Percentiles rank a stretch among this genome's conserved stretches.
phyloP scores from a whole-genome alignment of 2,888 invertebrate genomes.

The Mythimna lalbum region DNA sequence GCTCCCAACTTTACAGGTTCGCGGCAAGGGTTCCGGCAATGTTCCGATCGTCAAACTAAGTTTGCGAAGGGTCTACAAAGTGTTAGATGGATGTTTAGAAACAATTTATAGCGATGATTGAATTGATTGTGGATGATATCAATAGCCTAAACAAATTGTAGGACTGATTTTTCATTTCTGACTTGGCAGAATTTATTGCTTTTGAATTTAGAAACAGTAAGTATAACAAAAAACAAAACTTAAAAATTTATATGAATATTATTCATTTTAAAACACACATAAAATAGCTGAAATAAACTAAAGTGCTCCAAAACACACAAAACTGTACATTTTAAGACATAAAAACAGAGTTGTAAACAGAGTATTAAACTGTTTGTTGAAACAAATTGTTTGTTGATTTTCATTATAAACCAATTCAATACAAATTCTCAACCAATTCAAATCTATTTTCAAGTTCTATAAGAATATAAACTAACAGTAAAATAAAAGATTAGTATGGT shows the following conservation, averaged over 20 bases:
- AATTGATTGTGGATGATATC: constrained; percentile 62
- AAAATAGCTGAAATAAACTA: not conserved
- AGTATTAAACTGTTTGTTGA: not conserved
- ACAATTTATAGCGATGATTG: constrained; percentile 66
- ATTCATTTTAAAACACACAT: not conserved
- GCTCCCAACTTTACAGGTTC: constrained; percentile 80
- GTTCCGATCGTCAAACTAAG: constrained; percentile 83
- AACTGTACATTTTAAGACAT: not conserved
- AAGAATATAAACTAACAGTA: constrained; percentile 53
- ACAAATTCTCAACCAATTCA: too few relatives aligned
- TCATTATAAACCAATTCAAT: too few relatives aligned
- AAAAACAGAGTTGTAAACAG: constrained; percentile 5
- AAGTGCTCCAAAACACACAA: not conserved
- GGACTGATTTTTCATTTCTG: constrained; percentile 38
- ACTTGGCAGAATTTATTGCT: constrained; percentile 11
- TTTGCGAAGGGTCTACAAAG: constrained; percentile 78
- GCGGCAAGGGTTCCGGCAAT: constrained; percentile 78
- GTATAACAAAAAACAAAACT: constrained; percentile 40
- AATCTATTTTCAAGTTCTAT: constrained; percentile 12
- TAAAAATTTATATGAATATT: not conserved
- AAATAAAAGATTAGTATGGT: constrained; percentile 60
- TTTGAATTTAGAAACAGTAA: constrained; percentile 44
- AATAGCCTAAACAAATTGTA: constrained; percentile 71
- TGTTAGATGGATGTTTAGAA: constrained; percentile 70
- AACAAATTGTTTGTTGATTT: not conserved